These are phyloP conservation scores for Rhadinocentrus ornatus DNA, from an alignment of 2,797 vertebrate genomes.

Conservation along the genomic window DNA sequence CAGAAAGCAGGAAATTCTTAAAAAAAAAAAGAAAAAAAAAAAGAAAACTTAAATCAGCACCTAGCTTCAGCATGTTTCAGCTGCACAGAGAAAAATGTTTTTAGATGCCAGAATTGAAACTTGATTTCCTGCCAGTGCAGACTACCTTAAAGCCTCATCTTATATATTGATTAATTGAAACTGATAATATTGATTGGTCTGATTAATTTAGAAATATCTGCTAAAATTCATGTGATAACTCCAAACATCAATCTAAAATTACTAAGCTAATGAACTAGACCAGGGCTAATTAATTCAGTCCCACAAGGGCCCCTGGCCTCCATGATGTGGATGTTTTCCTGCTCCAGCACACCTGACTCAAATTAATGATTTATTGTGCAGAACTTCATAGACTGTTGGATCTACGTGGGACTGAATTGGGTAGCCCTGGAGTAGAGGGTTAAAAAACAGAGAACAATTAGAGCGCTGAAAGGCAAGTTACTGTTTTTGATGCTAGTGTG, in stretches of 20 bases:
- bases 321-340: too few relatives aligned
- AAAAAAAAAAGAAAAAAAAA: background rate
- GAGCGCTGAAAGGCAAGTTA: background rate
- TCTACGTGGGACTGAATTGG: too few relatives aligned
- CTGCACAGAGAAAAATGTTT: background rate
- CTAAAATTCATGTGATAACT: background rate
- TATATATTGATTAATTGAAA: too few relatives aligned
- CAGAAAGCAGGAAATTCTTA: background rate
- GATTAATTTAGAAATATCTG: background rate
- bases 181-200: background rate
- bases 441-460: slow-evolving; percentile 2
- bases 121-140: background rate
- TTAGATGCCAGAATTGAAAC: background rate
- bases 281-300: too few relatives aligned
- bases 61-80: slow-evolving; percentile 1
- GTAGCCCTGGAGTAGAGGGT: background rate
- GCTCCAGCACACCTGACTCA: too few relatives aligned
- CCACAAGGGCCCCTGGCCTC: too few relatives aligned
- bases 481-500: too few relatives aligned
- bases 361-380: too few relatives aligned
- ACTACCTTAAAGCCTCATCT: background rate
- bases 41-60: background rate
- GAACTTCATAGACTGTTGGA: too few relatives aligned
- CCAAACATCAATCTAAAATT: slow-evolving; percentile 1
- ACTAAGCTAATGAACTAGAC: background rate